A percentile compares a stretch with the other conserved stretches of the same genome.
phyloP scores from a whole-genome alignment of 2,113 vertebrate genomes.

The Mustela nigripes region DNA sequence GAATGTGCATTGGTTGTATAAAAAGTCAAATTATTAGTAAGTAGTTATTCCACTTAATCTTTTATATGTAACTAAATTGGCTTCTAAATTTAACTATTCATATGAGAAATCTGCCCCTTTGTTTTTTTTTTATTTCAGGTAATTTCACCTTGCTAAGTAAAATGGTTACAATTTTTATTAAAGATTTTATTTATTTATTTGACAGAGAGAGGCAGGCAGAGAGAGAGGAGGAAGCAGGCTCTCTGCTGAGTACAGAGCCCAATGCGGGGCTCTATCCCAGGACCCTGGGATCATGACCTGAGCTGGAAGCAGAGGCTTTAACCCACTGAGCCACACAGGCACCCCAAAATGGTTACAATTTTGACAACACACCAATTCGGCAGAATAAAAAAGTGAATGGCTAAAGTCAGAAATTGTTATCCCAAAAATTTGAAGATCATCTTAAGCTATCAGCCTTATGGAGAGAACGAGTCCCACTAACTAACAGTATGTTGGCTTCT shows the following conservation, averaged over 20 bases:
- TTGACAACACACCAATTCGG: not conserved
- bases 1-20: slow-evolving; percentile 48
- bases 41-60: slow-evolving; percentile 52
- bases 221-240: too few relatives aligned
- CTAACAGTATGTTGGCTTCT: not conserved
- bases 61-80: not conserved
- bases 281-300: too few relatives aligned
- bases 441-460: not conserved
- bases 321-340: too few relatives aligned
- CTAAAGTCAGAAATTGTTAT: not conserved
- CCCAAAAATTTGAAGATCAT: slow-evolving; percentile 28
- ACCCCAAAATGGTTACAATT: slow-evolving; percentile 4
- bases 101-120: slow-evolving; percentile 25
- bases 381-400: not conserved
- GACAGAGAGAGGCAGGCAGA: too few relatives aligned
- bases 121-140: slow-evolving; percentile 42
- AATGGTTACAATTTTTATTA: not conserved
- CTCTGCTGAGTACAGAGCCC: too few relatives aligned
- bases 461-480: not conserved
- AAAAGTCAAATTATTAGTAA: slow-evolving; percentile 70
- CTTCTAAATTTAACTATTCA: not conserved
- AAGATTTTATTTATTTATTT: too few relatives aligned
- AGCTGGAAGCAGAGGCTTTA: too few relatives aligned
- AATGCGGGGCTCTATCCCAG: too few relatives aligned
- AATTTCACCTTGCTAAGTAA: slow-evolving; percentile 49